A percentile compares a stretch with the other conserved stretches of the same genome.
Conservation (phyloP, 2,113 vertebrate genomes). For the Plecturocebus donacophilus region DNA sequence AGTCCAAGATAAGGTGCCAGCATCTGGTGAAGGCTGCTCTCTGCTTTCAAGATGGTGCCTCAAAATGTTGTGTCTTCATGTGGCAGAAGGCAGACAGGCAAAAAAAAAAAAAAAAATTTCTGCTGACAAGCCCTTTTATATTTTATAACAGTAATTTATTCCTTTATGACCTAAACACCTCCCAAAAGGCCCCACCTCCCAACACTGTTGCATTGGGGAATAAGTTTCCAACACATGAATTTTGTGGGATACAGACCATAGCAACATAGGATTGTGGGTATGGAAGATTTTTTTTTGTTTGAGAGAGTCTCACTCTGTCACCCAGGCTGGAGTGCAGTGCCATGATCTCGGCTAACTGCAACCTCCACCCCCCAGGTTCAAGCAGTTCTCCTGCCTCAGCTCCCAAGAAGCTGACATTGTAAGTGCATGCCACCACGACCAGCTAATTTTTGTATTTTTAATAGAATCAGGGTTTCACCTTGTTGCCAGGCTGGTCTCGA, state of each 20-base stretch:
- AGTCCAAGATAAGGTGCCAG: background rate
- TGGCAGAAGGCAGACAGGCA: too few species aligned
- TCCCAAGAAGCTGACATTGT: too few species aligned
- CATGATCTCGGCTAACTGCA: too few species aligned
- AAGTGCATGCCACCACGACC: too few species aligned
- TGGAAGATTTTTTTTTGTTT: background rate
- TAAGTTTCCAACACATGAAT: background rate
- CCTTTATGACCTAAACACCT: background rate
- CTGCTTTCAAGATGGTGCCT: background rate
- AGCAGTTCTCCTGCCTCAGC: too few species aligned
- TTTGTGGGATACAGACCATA: background rate
- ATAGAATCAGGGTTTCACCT: too few species aligned
- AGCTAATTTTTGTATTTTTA: too few species aligned
- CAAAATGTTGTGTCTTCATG: background rate
- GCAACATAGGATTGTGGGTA: background rate
- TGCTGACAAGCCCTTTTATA: background rate
- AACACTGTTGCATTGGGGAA: background rate
- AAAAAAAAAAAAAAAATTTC: background rate
- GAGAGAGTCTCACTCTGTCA: too few species aligned
- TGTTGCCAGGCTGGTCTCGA: too few species aligned
- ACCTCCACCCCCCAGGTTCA: too few species aligned
- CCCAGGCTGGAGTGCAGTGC: too few species aligned
- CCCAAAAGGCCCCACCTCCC: background rate
- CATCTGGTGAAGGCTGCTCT: background rate
- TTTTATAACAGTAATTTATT: background rate